Conservation (phyloP, 2,888 invertebrate species). For the Dryomyza anilis region DNA sequence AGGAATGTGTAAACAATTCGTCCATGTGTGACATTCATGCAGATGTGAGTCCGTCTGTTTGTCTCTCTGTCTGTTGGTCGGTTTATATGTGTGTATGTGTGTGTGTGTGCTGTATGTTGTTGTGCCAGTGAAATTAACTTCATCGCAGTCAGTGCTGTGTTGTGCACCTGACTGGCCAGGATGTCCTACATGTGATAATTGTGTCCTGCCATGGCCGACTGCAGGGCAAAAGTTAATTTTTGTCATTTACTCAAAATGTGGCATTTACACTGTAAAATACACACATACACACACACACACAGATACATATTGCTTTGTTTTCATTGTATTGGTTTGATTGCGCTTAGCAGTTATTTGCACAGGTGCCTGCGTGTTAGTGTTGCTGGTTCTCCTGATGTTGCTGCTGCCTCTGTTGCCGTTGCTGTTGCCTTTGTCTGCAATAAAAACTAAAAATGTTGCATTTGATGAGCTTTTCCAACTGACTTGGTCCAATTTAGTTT, state of each 20-base stretch:
- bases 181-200: conserved; percentile 5
- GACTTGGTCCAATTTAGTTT: too few species aligned
- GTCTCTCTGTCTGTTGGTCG: background rate
- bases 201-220: conserved; percentile 1
- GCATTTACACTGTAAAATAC: too few species aligned
- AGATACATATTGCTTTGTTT: background rate
- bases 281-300: background rate
- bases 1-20: conserved; percentile 10
- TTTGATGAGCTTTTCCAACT: too few species aligned
- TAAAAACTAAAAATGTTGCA: too few species aligned
- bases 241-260: conserved; percentile 30
- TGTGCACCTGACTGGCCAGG: background rate
- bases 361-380: background rate
- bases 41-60: too few species aligned
- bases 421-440: too few species aligned
- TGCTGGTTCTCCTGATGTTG: background rate
- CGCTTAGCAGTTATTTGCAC: conserved; percentile 2
- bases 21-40: conserved; percentile 2
- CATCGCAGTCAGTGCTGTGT: background rate
- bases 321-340: background rate
- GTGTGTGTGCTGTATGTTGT: conserved; percentile 8
- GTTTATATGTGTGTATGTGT: conserved; percentile 2
- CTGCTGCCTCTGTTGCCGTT: background rate
- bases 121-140: conserved; percentile 21
- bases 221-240: conserved; percentile 13